Evolutionary conservation across 2,797 vertebrate species (phyloP).

Genomic region (Acanthurus leucopareius): DNA sequence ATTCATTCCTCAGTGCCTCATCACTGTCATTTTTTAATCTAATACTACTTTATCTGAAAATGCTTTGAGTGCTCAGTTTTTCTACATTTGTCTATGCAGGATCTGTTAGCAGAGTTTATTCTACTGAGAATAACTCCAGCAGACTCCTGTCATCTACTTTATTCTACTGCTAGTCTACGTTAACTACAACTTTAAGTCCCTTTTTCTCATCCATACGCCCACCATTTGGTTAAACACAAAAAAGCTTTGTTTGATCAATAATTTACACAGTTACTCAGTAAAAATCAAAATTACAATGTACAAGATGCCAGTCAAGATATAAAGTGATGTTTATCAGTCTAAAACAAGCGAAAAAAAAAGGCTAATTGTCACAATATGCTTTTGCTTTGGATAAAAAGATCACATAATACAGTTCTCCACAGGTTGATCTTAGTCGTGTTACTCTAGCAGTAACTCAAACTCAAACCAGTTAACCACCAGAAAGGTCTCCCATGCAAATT

Average conservation of each 20-base stretch:
- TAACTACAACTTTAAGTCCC: constrained; percentile 79
- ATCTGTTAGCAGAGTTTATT: constrained; percentile 42
- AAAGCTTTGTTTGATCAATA: constrained; percentile 78
- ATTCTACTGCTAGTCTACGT: constrained; percentile 72
- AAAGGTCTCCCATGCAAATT: constrained; percentile 45
- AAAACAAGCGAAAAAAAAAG: constrained; percentile 31
- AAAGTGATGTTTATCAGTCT: constrained; percentile 55
- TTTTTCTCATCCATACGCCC: constrained; percentile 85
- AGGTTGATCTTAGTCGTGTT: constrained; percentile 36
- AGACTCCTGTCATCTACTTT: constrained; percentile 43
- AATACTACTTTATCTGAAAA: constrained; percentile 64
- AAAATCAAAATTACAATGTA: constrained; percentile 75
- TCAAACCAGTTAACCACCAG: constrained; percentile 27
- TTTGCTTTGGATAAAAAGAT: constrained; percentile 53
- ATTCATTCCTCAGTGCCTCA: constrained; percentile 47
- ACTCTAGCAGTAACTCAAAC: constrained; percentile 6
- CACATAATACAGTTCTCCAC: constrained; percentile 36
- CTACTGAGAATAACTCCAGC: constrained; percentile 24
- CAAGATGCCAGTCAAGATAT: constrained; percentile 70
- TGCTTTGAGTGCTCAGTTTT: constrained; percentile 47
- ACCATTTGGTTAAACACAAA: constrained; percentile 81
- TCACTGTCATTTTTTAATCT: constrained; percentile 49
- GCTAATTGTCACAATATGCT: constrained; percentile 21
- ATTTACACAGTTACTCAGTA: constrained; percentile 75
- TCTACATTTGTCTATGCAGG: constrained; percentile 48